These are phyloP conservation scores for Folsomia candida DNA, from an alignment of 2,888 invertebrate species.

Conservation along the genomic window DNA sequence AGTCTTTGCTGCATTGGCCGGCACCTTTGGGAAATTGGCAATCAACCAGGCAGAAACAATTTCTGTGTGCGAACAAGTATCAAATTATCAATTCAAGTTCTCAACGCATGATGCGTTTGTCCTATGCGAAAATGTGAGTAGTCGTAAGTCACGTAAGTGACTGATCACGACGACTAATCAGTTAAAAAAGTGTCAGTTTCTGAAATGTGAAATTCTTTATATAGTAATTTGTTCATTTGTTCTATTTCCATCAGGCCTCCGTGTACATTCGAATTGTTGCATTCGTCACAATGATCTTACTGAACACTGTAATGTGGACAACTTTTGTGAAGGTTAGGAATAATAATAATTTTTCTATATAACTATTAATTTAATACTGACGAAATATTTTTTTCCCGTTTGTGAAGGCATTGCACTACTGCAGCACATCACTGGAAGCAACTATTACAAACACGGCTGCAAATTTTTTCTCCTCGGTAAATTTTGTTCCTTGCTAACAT, in stretches of 20 bases:
- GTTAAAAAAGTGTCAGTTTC: too few species aligned
- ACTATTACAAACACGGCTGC: constrained; percentile 57
- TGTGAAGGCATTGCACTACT: constrained; percentile 56
- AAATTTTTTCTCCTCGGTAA: constrained; percentile 57
- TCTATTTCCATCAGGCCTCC: constrained; percentile 52
- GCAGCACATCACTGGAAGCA: constrained; percentile 56
- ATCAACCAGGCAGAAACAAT: constrained; percentile 53
- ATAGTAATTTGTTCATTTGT: constrained; percentile 2
- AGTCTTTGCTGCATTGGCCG: constrained; percentile 54
- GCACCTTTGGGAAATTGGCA: constrained; percentile 55
- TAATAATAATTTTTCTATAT: too few species aligned
- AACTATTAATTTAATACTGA: too few species aligned
- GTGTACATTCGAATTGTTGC: constrained; percentile 52
- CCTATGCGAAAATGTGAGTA: constrained; percentile 39
- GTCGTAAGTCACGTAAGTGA: neutral
- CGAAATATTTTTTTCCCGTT: too few species aligned
- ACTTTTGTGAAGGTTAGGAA: constrained; percentile 57
- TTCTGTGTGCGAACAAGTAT: constrained; percentile 51
- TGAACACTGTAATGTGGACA: constrained; percentile 57
- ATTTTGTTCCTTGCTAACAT: constrained; percentile 27
- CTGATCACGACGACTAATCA: too few species aligned
- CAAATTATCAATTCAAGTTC: constrained; percentile 31
- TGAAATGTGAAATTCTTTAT: too few species aligned
- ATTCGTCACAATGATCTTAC: constrained; percentile 54
- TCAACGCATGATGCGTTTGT: constrained; percentile 33